Evolutionary conservation across 2,113 vertebrate genomes (phyloP), one percentile per base, ranked within the genome.

Genomic region (Lutjanus erythropterus): DNA sequence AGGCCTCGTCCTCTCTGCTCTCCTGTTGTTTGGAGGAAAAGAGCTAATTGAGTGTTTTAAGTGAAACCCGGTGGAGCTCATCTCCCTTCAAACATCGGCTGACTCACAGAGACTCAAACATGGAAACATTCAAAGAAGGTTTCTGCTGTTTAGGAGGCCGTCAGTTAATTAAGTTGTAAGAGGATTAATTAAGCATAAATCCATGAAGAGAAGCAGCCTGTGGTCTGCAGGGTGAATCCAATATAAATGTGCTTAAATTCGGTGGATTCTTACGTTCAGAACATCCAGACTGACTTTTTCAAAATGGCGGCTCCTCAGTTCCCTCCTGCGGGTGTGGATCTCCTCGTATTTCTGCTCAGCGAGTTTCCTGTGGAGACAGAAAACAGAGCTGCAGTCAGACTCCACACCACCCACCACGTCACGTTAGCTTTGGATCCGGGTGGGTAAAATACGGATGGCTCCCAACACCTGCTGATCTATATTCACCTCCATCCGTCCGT

Each of bases 301-400:
- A 55, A 95, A 95, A 69, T 94, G 91, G 46, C 14, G 90, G 35
- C 86, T 94, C 70, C 95, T 92, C 74, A 94, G 82, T 49, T 95
- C 94, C 66, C 93, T 91, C 94, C 96, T 93, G 75, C 88, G 86
- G 68, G 71, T 92, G 35, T 90, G 84, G 81, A 96, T 96, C 91
- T 97, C 96, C 88, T 95, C 83, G 27, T 95, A 96, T 86, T 96
- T 97, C 91, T 96, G 94, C 90, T 96, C 95, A 27, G 92, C 95
- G 46, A 96, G 86, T 21, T 94, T 92, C 80, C 97, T 97, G 91
- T 44, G 14, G 35, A 42, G 9, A 75, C 60, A 75, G 7, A 46
- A 46, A 21, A 19, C 29, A 15, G 37, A 39, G 4, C 9, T 9
- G 9, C 1, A 41, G 10, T 2, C 42, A 44, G 42, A 44, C 9